These are phyloP conservation scores for Heliconius congener DNA, from an alignment of 1,140 invertebrate genomes.

Conservation along the genomic window DNA sequence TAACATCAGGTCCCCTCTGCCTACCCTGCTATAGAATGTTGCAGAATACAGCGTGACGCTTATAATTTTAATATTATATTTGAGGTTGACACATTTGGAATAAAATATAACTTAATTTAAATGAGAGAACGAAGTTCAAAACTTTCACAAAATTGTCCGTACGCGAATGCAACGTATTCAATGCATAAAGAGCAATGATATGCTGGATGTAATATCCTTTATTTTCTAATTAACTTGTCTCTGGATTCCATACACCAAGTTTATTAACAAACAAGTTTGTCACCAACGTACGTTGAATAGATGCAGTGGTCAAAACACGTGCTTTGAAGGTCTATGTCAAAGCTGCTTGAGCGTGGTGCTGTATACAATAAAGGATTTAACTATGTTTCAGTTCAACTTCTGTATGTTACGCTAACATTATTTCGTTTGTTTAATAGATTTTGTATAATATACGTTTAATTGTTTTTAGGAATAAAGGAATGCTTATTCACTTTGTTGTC, in stretches of 20 bases:
- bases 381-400: background rate
- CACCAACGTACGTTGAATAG: background rate
- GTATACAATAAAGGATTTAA: background rate
- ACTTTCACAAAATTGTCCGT: background rate
- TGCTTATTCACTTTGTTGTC: no score
- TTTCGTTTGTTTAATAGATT: background rate
- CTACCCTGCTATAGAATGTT: no score
- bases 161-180: background rate
- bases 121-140: no score
- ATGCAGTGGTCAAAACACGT: background rate
- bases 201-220: background rate
- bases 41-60: no score
- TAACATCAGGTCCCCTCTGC: no score
- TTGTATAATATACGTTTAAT: no score
- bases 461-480: no score
- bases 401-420: background rate
- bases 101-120: no score
- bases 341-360: background rate
- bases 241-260: background rate
- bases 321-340: background rate
- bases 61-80: no score
- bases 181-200: background rate
- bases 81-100: no score
- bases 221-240: background rate
- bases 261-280: slow-evolving; percentile 3